Evolutionary conservation across 2,888 invertebrate genomes (phyloP), one percentile per base, ranked within the genome.

Genomic region (Coelinius sp.): DNA sequence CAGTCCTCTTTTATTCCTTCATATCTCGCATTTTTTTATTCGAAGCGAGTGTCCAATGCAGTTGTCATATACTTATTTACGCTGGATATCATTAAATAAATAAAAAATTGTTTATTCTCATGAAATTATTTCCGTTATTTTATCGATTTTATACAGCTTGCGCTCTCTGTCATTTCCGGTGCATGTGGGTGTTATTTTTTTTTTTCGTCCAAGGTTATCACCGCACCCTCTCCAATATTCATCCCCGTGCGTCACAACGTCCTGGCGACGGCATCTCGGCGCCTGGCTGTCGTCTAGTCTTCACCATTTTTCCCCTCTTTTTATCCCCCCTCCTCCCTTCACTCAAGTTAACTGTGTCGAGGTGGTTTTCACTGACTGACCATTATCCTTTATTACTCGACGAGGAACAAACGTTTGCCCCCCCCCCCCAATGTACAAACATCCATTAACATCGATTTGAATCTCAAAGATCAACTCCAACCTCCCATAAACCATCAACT

Each of bases 391-490:
- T 59, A 59, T 59, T 59, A 59, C 31, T 24, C 1, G 44, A 64
- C 22, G 41, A 41, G 56, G 44, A 56, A 46, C 75, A 44, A 35
- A 53, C 44, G 63, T 24, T n/a, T n/a, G n/a, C n/a, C n/a, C n/a
- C n/a, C n/a, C n/a, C 38, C 49, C 44, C 31, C 62, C 53, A 59
- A 59, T 64, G 66, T 63, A 63, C 68, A 65, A 56, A 49, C 49
- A 59, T 38, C 56, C 56, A 79, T 79, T 77, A 77, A 75, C 78
- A 78, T 77, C 67, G 73, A 78, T 78, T 79, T 78, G 75, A 78
- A 79, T 79, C 74, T 77, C 77, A 79, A 79, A 78, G 79, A 77
- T 78, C 74, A 66, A 35, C 41, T 64, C 41, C 67, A 70, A 41
- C 12, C 20, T 20, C 67, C 53, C 69, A 64, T 46, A 66, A 70